Evolutionary conservation across 1,140 invertebrate species (phyloP), one percentile per base, ranked within the genome.

Genomic region (Neotoxoptera formosana): DNA sequence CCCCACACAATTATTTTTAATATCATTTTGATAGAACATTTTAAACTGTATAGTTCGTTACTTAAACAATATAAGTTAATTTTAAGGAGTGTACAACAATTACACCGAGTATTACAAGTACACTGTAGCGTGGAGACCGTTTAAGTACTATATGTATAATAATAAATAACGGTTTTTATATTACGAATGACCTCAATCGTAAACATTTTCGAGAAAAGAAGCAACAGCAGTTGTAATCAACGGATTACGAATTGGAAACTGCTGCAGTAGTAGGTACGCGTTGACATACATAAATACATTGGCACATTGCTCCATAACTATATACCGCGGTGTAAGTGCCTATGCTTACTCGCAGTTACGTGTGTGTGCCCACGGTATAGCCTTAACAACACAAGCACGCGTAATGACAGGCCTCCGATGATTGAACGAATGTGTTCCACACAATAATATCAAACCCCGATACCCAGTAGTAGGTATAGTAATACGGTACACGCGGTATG

Each of bases 211-310:
- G 45, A 48, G 86, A 88, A 48, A 88, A 88, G 83, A 88, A 51
- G 86, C 86, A 48, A 34, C 86, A 21, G 86, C 47, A 88, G 81
- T 47, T 47, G 47, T 83, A 83, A 88, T 88, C 45, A 30, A 88
- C 86, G 86, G 86, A 48, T 88, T 36, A n/a, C 30, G 47, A 48
- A 88, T 88, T 48, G 86, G 86, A 88, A 88, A 88, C 86, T 88
- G 25, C 17, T n/a, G n/a, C 14, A 20, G 60, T 76, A 76, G 60
- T 76, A 76, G 60, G 60, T 76, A 48, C 47, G 30, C 30, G 86
- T 48, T 51, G 86, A 88, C 86, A 88, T 17, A 88, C 86, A 88
- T 88, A 76, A 76, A 76, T 51, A 17, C 36, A 48, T n/a, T 48
- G 23, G 45, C 17, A 7, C 25, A 88, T 88, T 25, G 47, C 36